Evolutionary conservation across 2,113 vertebrate species (phyloP), one percentile per base, ranked within the genome.

Genomic region (Antigone vipio): DNA sequence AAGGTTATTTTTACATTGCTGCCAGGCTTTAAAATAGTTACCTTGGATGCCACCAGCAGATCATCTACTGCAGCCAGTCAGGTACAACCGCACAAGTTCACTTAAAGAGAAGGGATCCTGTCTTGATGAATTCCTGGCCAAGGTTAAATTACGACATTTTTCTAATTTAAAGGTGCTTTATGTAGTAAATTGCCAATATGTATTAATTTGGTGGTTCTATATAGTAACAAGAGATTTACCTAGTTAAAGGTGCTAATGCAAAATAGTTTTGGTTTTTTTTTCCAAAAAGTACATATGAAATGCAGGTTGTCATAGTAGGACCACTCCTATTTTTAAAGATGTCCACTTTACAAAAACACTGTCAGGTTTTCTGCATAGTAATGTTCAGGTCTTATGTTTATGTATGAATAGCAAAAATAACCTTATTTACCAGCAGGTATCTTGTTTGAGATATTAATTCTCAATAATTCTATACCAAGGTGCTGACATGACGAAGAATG

Each of bases 401-500:
- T 20, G 10, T 42, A 77, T 38, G 6, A 64, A 45, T 12, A 68
- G 55, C 24, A 82, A 49, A 68, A 72, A 35, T 9, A n/a, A 24
- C 21, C 24, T 38, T 71, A 49, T 47, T 72, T 77, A 59, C 34
- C 38, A 59, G 34, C n/a, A 72, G 23, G 34, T 40, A 60, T 52
- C 24, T 88, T 75, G 50, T 78, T 49, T 73, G 69, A 20, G 26
- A 58, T 47, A 63, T 53, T 96, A 91, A 88, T 73, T 92, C 69
- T 92, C 85, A 86, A 35, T 42, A 73, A 96, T 94, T 93, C 32
- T 83, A 58, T 94, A 40, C 60, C 34, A 59, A 98, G 98, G 97
- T 85, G 97, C 98, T 77, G 98, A 98, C 94, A 94, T 35, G 32
- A 44, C 91, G 20, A 97, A 97, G 95, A 52, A 97, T 42, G 98